These are phyloP conservation scores for Zootermopsis nevadensis DNA, from an alignment of 2,888 invertebrate genomes.

Conservation along the genomic window DNA sequence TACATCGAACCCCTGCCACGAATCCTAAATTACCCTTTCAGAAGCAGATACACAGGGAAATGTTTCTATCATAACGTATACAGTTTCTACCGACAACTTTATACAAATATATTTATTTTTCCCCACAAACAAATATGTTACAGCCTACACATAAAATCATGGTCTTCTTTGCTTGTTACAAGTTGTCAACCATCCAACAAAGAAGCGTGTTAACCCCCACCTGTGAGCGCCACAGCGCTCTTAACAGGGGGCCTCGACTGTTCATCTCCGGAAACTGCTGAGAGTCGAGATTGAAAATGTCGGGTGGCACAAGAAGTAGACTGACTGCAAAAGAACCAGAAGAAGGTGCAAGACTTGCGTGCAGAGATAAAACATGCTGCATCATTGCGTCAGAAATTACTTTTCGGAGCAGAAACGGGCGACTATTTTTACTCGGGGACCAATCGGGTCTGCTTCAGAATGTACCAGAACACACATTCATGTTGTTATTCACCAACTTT, in stretches of 20 bases:
- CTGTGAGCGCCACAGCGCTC: neutral
- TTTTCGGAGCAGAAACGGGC: too few species aligned
- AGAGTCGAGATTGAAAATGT: conserved; percentile 21
- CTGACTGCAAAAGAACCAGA: neutral
- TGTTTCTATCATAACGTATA: neutral
- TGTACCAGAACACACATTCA: too few species aligned
- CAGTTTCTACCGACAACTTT: neutral
- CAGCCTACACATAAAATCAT: neutral
- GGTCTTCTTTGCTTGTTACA: neutral
- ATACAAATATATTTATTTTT: neutral
- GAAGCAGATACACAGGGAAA: neutral
- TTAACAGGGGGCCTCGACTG: conserved; percentile 30
- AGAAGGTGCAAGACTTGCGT: too few species aligned
- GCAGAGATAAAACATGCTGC: too few species aligned
- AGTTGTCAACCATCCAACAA: conserved; percentile 9
- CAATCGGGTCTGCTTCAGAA: too few species aligned
- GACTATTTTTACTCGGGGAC: too few species aligned
- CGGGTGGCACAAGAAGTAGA: neutral
- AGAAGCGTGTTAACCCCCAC: conserved; percentile 29
- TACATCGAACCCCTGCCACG: neutral
- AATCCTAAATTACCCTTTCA: conserved; percentile 7
- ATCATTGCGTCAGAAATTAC: too few species aligned
- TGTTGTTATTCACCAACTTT: too few species aligned
- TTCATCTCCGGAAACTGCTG: conserved; percentile 38
- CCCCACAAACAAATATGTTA: neutral